Conservation (phyloP, 2,797 vertebrate species). For the Allobates femoralis region DNA sequence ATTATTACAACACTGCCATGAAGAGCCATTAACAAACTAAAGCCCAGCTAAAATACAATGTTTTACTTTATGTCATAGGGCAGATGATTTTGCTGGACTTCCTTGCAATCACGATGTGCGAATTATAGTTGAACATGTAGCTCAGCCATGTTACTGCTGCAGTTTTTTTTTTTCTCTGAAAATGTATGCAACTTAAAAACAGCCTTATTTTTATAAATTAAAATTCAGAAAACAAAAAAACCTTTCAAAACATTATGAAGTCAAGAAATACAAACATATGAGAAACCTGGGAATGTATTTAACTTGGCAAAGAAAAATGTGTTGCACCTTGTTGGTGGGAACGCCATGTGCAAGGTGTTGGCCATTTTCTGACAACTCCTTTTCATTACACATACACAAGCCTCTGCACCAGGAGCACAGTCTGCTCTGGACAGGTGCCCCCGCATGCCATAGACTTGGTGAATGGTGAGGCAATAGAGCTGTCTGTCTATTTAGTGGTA, state of each 20-base stretch:
- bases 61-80: too few relatives aligned
- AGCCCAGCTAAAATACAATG: too few relatives aligned
- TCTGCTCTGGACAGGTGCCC: neutral
- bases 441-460: neutral
- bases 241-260: neutral
- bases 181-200: neutral
- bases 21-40: too few relatives aligned
- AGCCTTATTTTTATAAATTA: neutral
- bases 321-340: neutral
- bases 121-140: neutral
- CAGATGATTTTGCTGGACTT: too few relatives aligned
- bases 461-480: neutral
- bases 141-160: neutral
- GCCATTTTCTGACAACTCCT: neutral
- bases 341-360: slow-evolving; percentile 15
- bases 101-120: too few relatives aligned
- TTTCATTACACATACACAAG: neutral
- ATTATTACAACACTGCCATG: too few relatives aligned
- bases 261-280: neutral
- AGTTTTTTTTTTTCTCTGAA: neutral
- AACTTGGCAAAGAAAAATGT: neutral
- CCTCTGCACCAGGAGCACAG: neutral
- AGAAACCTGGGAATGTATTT: neutral
- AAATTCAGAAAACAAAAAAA: neutral
- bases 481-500: neutral